phyloP scores from a whole-genome alignment of 1,140 invertebrate genomes.

The Cydia splendana region DNA sequence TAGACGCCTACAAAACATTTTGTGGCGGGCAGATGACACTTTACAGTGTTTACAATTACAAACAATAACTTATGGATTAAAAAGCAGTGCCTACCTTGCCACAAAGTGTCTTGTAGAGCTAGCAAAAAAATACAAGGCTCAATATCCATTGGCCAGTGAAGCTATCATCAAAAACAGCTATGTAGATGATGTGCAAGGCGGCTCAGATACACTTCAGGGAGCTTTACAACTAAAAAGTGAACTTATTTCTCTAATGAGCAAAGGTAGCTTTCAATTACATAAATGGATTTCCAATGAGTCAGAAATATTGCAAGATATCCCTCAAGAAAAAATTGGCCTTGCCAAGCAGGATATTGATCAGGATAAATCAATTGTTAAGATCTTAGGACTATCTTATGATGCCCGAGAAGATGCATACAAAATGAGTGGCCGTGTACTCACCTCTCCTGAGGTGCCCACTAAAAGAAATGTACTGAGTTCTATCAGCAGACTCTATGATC shows the following conservation, averaged over 20 bases:
- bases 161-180: too few relatives aligned
- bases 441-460: neutral
- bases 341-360: conserved; percentile 23
- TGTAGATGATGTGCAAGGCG: too few relatives aligned
- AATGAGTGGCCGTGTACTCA: conserved; percentile 23
- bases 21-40: too few relatives aligned
- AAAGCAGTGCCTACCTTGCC: too few relatives aligned
- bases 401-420: conserved; percentile 25
- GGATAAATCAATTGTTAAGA: conserved; percentile 30
- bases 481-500: conserved; percentile 46
- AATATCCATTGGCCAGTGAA: too few relatives aligned
- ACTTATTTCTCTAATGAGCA: neutral
- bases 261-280: conserved; percentile 35
- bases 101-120: too few relatives aligned
- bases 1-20: too few relatives aligned
- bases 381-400: conserved; percentile 35
- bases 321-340: conserved; percentile 16
- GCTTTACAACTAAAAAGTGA: too few relatives aligned
- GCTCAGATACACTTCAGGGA: too few relatives aligned
- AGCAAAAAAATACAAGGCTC: too few relatives aligned
- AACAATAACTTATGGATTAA: too few relatives aligned
- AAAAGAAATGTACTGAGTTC: conserved; percentile 43
- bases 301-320: conserved; percentile 31
- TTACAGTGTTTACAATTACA: too few relatives aligned
- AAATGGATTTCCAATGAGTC: conserved; percentile 37